Evolutionary conservation across 2,888 invertebrate species (phyloP).

Genomic region (Ennomos erosarius): DNA sequence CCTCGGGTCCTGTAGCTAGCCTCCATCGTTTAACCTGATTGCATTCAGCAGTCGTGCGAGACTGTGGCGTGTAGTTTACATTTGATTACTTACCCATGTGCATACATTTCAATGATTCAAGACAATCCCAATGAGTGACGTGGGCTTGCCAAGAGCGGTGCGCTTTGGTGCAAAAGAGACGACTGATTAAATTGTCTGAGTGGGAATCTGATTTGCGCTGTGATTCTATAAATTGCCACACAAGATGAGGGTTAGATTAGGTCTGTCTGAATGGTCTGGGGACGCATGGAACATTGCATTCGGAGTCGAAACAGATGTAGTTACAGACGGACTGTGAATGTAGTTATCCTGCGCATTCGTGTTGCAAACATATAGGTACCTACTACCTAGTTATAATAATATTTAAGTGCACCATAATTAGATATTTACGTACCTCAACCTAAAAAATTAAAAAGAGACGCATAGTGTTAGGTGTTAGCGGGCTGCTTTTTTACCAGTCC

Average conservation of each 20-base stretch:
- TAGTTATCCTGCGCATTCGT: too few relatives aligned
- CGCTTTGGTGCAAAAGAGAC: conserved; percentile 23
- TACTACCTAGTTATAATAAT: too few relatives aligned
- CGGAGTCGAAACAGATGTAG: too few relatives aligned
- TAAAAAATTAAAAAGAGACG: too few relatives aligned
- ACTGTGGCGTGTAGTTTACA: conserved; percentile 31
- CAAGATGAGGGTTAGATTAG: conserved; percentile 2
- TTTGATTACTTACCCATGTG: conserved; percentile 48
- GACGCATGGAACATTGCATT: conserved; percentile 1
- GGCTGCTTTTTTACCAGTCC: too few relatives aligned
- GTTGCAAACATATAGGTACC: too few relatives aligned
- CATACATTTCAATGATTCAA: conserved; percentile 51
- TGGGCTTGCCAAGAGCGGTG: conserved; percentile 28
- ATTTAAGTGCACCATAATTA: too few relatives aligned
- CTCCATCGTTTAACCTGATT: conserved; percentile 18
- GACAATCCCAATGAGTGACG: conserved; percentile 37
- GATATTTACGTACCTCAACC: too few relatives aligned
- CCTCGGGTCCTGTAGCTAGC: conserved; percentile 1
- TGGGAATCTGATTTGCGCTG: conserved; percentile 30
- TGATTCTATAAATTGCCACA: conserved; percentile 10
- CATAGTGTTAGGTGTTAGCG: too few relatives aligned
- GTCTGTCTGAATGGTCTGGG: conserved; percentile 1
- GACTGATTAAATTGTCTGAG: conserved; percentile 27
- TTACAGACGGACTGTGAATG: too few relatives aligned
- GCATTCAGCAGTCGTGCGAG: conserved; percentile 5